A percentile compares a stretch with the other conserved stretches of the same genome.
Evolutionary conservation across 1,140 invertebrate genomes (phyloP).

Genomic region (Achroia grisella): DNA sequence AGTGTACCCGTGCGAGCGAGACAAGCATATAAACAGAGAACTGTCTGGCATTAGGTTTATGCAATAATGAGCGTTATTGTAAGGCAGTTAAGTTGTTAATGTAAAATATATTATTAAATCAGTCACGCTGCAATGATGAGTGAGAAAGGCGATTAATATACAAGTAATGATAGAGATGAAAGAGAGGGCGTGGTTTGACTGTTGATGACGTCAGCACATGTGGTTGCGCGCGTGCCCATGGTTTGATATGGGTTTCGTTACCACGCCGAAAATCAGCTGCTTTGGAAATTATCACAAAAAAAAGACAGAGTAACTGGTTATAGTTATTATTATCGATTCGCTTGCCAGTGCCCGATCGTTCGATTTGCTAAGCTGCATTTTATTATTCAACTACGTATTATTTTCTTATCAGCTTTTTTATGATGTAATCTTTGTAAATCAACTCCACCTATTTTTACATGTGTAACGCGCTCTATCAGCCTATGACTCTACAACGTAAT

Average conservation of each 20-base stretch:
- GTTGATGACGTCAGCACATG: conserved; percentile 45
- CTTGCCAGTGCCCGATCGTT: no score
- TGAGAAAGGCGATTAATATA: conserved; percentile 22
- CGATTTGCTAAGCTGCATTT: no score
- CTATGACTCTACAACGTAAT: no score
- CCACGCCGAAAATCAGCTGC: conserved; percentile 64
- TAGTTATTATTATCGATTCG: no score
- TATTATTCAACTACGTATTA: no score
- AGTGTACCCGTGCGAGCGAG: conserved; percentile 15
- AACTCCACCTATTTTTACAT: no score
- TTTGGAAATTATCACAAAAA: conserved; percentile 28
- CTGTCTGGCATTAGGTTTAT: conserved; percentile 10
- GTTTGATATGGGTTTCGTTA: conserved; percentile 42
- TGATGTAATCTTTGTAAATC: no score
- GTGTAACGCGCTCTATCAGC: no score
- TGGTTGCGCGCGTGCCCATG: conserved; percentile 31
- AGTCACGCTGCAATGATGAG: conserved; percentile 34
- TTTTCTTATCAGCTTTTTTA: no score
- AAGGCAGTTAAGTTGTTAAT: neutral
- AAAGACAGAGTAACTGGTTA: conserved; percentile 8
- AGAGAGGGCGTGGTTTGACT: conserved; percentile 33
- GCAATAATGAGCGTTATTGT: conserved; percentile 20
- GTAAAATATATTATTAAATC: conserved; percentile 10
- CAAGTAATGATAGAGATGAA: conserved; percentile 29
- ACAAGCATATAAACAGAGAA: conserved; percentile 14